Percentiles rank a stretch among this genome's conserved stretches.
Evolutionary conservation across 2,113 vertebrate species (phyloP).

Genomic region (Eira barbara): DNA sequence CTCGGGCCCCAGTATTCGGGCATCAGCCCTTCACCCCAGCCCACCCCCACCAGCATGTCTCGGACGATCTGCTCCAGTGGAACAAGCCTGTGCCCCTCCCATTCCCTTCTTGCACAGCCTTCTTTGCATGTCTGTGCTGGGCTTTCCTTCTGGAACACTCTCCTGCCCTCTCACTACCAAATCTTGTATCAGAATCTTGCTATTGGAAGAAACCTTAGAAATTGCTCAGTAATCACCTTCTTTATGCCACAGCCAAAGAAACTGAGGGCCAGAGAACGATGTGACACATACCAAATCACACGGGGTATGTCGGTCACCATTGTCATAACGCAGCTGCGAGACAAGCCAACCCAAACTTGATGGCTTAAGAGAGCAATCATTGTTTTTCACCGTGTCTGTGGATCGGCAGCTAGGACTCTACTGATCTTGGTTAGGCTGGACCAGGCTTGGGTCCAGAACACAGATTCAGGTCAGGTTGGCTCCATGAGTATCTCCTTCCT

Average conservation of each 20-base stretch:
- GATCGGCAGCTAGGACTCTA: neutral
- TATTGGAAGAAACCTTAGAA: neutral
- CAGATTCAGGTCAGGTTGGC: neutral
- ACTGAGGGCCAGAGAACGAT: neutral
- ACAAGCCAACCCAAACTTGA: neutral
- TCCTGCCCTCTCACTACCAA: neutral
- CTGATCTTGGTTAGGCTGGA: neutral
- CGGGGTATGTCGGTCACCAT: too few relatives aligned
- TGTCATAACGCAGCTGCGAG: rapidly evolving
- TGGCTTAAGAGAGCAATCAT: neutral
- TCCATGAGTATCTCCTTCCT: neutral
- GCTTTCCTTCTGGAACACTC: neutral
- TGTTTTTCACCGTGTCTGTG: neutral
- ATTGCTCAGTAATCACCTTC: neutral
- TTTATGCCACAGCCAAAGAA: neutral
- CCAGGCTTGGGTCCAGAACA: neutral
- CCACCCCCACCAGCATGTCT: neutral
- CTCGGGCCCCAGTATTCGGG: too few relatives aligned
- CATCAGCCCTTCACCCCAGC: neutral
- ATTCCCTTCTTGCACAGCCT: neutral
- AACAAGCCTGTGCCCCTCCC: too few relatives aligned
- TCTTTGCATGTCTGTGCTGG: neutral
- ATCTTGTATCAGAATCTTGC: neutral
- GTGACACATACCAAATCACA: neutral
- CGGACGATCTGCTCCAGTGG: neutral